Evolutionary conservation across 2,113 vertebrate genomes (phyloP), one percentile per base, ranked within the genome.

Genomic region (Helogale parvula): DNA sequence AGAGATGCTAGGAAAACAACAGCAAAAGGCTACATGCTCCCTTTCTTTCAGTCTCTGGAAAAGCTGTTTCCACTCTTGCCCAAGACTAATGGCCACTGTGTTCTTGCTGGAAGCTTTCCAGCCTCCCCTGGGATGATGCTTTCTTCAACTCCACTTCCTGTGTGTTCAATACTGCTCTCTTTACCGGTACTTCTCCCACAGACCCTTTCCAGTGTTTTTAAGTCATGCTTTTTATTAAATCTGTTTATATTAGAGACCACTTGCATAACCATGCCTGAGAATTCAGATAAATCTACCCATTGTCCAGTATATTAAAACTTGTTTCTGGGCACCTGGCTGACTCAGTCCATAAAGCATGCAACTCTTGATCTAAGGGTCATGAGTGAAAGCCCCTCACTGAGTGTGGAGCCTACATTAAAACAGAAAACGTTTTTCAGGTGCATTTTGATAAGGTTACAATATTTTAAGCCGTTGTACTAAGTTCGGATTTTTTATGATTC

Each of bases 401-500:
- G 38, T 72, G 35, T 41, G 71, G 35, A 27, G 35, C 21, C 35
- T 72, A 38, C 35, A 41, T 41, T 23, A 72, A 72, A 41, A 25
- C 19, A 38, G 38, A 38, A 72, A 13, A 33, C 21, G 25, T 41
- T 41, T 25, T 81, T 68, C 10, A 31, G 31, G 47, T 38, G n/a
- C 76, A 52, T 54, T 68, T 80, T 81, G 25, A 52, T 41, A 80
- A 68, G 25, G 31, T 69, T n/a, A 80, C 45, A 80, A 14, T 52
- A 76, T 80, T 79, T 79, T 90, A 66, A 77, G 29, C 29, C 21
- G 29, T 80, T 90, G 5, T 79, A 52, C 47, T 72, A 38, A 38
- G 10, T 27, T 25, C 11, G 21, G 21, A 15, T 41, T 23, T 74
- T 74, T 74, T 98, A 98, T 98, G 97, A 98, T 98, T 99, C 98